These are phyloP conservation scores for Pampusana beccarii DNA, from an alignment of 2,113 vertebrate species.

Conservation along the genomic window DNA sequence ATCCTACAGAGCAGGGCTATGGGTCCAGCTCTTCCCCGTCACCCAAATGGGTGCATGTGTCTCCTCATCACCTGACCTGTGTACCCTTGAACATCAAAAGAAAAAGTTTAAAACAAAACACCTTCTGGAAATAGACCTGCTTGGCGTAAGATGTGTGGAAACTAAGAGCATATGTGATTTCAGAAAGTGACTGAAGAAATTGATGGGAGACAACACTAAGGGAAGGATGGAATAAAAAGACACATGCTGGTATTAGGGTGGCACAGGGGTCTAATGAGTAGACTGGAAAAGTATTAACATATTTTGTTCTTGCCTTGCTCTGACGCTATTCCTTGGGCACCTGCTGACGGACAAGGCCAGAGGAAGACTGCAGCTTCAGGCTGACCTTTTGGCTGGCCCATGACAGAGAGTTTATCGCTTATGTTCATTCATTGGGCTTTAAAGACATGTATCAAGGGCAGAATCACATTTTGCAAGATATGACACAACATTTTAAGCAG, in stretches of 20 bases:
- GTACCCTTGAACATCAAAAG: background rate
- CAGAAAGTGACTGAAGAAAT: background rate
- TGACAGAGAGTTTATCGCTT: background rate
- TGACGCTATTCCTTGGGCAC: background rate
- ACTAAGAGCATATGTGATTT: background rate
- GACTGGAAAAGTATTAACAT: background rate
- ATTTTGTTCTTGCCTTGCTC: background rate
- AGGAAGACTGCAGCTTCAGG: background rate
- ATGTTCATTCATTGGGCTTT: background rate
- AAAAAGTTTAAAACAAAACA: background rate
- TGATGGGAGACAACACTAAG: background rate
- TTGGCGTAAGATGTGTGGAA: background rate
- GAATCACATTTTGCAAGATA: background rate
- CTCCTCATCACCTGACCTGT: background rate
- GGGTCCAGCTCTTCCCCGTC: background rate
- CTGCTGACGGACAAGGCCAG: background rate
- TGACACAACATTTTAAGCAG: background rate
- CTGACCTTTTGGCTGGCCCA: background rate
- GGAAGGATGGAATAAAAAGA: background rate
- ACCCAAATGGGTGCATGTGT: accelerated
- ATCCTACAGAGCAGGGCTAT: background rate
- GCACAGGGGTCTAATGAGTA: background rate
- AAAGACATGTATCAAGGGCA: background rate
- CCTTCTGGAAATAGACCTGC: background rate
- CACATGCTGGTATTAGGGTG: background rate